Base-by-base conservation (phyloP, 2,113 vertebrate species). In the Phalacrocorax aristotelis region DNA sequence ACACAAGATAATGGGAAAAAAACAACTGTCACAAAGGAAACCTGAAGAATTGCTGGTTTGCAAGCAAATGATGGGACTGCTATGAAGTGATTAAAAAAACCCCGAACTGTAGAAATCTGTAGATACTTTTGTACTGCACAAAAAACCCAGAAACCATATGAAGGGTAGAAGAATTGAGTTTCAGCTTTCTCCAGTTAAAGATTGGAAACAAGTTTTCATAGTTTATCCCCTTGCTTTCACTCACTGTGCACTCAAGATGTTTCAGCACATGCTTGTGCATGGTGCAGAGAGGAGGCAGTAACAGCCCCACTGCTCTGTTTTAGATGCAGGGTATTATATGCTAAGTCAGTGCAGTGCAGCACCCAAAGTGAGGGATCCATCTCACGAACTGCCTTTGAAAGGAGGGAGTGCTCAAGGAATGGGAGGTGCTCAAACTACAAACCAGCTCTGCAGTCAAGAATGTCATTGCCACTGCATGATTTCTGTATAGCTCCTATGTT, bases 401-500 rank as follows among this genome's bases (percentile, higher is more conserved):
- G 15, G 30, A 60, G 17, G 7, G 34, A 30, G 19, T 6, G 52
- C 60, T 74, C 77, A 49, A 55, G 60, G 44, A 61, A 68, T 2
- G 8, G 26, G 22, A 82, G 40, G 14, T 34, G 11, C 83, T 85
- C 2, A 20, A 60, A 69, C 11, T 49, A 51, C 54, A 81, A 44
- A 29, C 2, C 2, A 54, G 1, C 22, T 32, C 68, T 42, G 38
- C 49, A 84, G 69, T 46, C 54, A 19, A 14, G 44, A 46, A 74
- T 70, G 49, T 1, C 16, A 2, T 3, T 15, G 38, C 32, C 34
- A 7, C 55, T 25, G 58, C 44, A 3, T 4, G 16, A 19, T 44
- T 52, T 57, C 22, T 51, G 25, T 25, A 7, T 7, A n/a, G 40
- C 36, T 52, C 58, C 44, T 13, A 0, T 1, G 16, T 17, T 27